These are phyloP conservation scores for Drosophila repleta DNA, from an alignment of 1,140 invertebrate species.

Conservation along the genomic window DNA sequence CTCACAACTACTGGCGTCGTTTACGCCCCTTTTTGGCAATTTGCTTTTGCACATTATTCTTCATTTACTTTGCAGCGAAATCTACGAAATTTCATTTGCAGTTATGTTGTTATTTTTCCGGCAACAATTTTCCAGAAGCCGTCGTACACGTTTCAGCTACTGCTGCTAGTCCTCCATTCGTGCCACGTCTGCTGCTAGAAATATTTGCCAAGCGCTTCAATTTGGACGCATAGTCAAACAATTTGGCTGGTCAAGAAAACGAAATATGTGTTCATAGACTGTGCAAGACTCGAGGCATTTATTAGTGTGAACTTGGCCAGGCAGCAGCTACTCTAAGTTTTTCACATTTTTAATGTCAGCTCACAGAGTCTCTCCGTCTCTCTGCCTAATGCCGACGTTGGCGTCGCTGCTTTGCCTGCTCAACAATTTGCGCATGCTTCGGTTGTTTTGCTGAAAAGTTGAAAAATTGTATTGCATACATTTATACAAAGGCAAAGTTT, in stretches of 20 bases:
- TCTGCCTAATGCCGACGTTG: not conserved
- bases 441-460: slow-evolving; percentile 52
- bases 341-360: slow-evolving; percentile 28
- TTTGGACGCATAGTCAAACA: slow-evolving; percentile 75
- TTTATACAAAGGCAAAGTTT: slow-evolving; percentile 45
- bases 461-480: slow-evolving; percentile 63
- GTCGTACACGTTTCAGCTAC: not conserved
- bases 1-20: slow-evolving; percentile 1
- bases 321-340: slow-evolving; percentile 13
- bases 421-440: slow-evolving; percentile 62
- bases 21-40: slow-evolving; percentile 54
- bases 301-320: slow-evolving; percentile 34
- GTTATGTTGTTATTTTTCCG: slow-evolving; percentile 73
- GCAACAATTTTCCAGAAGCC: slow-evolving; percentile 36
- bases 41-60: slow-evolving; percentile 79
- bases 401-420: slow-evolving; percentile 26
- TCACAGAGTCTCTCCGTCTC: not conserved
- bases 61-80: slow-evolving; percentile 77
- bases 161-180: not conserved
- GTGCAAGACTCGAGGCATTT: slow-evolving; percentile 19
- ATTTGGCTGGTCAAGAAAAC: slow-evolving; percentile 55
- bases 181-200: slow-evolving; percentile 38
- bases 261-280: slow-evolving; percentile 46
- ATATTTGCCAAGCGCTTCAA: slow-evolving; percentile 77
- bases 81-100: slow-evolving; percentile 81